Base-by-base conservation (phyloP, 1,140 invertebrate genomes). In the Atta texana region DNA sequence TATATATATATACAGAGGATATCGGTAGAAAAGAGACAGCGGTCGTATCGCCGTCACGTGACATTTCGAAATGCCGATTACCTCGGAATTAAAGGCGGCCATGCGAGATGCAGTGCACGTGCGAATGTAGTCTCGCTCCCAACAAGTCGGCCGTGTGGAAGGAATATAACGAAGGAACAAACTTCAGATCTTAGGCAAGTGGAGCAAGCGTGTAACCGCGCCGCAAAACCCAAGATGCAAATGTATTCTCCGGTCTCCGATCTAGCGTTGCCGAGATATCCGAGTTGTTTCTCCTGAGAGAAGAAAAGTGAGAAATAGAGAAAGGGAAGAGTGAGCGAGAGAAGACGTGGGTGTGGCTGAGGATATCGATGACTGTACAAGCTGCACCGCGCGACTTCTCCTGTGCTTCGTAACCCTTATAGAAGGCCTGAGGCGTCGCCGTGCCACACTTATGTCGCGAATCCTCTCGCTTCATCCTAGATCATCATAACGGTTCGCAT, bases 351-450 rank as follows among this genome's bases (percentile, higher is more conserved):
- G 90, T 91, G 90, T 91, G 90, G 90, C 85, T 78, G 72, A 85
- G 64, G 89, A 89, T 91, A 89, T 85, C 87, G 89, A 61, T 39
- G 71, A 55, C 72, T 61, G 63, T 55, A 72, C 78, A 78, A 72
- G 84, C 81, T 86, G 84, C 64, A 85, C 76, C 81, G 57, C 75
- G 59, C 31, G 31, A 3, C 55, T 86, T 74, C 59, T 78, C 28
- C 81, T 76, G 81, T 71, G 85, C 87, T 91, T 91, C 85, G 89
- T 91, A 89, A 91, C 89, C 89, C 90, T 82, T 80, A 86, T 86
- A 86, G 61, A n/a, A 34, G 49, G 68, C 82, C 71, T 14, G 63
- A 74, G 89, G 86, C 80, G 49, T 31, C 61, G 80, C 80, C 72
- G 68, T 53, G 63, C 44, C 80, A 69, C 74, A 71, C 86, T 90